A percentile compares a stretch with the other conserved stretches of the same genome.
These are phyloP conservation scores for Drosophila nasuta DNA, from an alignment of 1,140 invertebrate genomes.

Conservation along the genomic window DNA sequence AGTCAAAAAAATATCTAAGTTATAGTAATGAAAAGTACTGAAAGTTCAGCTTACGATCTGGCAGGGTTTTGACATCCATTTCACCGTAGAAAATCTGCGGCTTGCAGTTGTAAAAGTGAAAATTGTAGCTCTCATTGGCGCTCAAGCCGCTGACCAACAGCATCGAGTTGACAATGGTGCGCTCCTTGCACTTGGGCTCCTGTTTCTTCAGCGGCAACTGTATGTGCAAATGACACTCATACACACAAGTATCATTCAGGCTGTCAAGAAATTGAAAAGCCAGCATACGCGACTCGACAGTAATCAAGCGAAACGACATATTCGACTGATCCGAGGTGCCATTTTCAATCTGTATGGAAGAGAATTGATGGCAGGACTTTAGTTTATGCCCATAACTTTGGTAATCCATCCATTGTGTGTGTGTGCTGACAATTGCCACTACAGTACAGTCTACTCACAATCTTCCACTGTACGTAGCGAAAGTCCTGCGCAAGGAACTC, in stretches of 20 bases:
- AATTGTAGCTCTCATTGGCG: constrained; percentile 66
- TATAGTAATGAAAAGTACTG: too few relatives aligned
- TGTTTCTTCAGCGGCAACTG: constrained; percentile 60
- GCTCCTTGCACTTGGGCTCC: constrained; percentile 68
- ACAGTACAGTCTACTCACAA: constrained; percentile 83
- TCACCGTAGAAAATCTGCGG: constrained; percentile 78
- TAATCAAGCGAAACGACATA: constrained; percentile 73
- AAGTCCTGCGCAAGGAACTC: constrained; percentile 79
- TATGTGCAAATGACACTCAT: constrained; percentile 70
- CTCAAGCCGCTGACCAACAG: constrained; percentile 64
- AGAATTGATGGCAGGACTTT: background rate
- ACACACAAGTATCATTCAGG: constrained; percentile 76
- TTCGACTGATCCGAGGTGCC: constrained; percentile 73
- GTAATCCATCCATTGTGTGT: background rate
- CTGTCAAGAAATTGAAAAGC: constrained; percentile 75
- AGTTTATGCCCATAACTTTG: background rate
- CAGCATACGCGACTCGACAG: constrained; percentile 71
- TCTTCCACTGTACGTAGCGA: constrained; percentile 84
- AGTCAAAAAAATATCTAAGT: background rate
- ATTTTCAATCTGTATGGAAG: constrained; percentile 66
- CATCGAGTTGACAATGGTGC: constrained; percentile 69
- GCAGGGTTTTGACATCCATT: constrained; percentile 71
- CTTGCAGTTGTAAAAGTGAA: constrained; percentile 76
- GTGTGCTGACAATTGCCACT: constrained; percentile 32
- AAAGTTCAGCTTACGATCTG: constrained; percentile 67